Conservation (phyloP, 2,888 invertebrate species). For the Drosophila siamana region DNA sequence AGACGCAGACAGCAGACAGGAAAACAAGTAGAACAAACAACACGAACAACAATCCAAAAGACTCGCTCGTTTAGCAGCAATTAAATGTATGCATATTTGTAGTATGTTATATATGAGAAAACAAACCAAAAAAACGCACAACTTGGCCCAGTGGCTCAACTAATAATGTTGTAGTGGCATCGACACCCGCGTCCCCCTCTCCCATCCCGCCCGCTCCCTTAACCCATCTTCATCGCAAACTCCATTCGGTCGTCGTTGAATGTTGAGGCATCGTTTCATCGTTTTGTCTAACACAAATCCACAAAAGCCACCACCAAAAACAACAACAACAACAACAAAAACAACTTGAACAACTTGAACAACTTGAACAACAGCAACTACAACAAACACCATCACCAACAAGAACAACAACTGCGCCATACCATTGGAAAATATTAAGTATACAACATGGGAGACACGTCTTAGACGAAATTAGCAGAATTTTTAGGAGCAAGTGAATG, state of each 20-base stretch:
- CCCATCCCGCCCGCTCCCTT: neutral
- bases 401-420: conserved; percentile 73
- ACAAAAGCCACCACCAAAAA: conserved; percentile 51
- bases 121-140: conserved; percentile 51
- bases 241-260: conserved; percentile 15
- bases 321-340: conserved; percentile 38
- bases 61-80: conserved; percentile 43
- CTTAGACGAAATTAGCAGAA: conserved; percentile 9
- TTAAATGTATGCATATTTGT: neutral
- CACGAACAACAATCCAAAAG: conserved; percentile 38
- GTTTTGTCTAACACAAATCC: conserved; percentile 51
- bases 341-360: conserved; percentile 35
- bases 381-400: conserved; percentile 39
- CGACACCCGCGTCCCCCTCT: neutral
- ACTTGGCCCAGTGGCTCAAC: conserved; percentile 47
- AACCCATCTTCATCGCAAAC: no score
- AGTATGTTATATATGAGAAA: neutral
- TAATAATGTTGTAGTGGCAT: conserved; percentile 37
- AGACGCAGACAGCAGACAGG: conserved; percentile 33
- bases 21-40: conserved; percentile 10
- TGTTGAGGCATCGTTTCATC: conserved; percentile 40
- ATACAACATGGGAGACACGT: conserved; percentile 7
- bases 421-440: conserved; percentile 75
- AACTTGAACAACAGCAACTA: conserved; percentile 37
- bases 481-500: conserved; percentile 17